phyloP scores from a whole-genome alignment of 1,140 invertebrate genomes.

The Bicyclus anynana region DNA sequence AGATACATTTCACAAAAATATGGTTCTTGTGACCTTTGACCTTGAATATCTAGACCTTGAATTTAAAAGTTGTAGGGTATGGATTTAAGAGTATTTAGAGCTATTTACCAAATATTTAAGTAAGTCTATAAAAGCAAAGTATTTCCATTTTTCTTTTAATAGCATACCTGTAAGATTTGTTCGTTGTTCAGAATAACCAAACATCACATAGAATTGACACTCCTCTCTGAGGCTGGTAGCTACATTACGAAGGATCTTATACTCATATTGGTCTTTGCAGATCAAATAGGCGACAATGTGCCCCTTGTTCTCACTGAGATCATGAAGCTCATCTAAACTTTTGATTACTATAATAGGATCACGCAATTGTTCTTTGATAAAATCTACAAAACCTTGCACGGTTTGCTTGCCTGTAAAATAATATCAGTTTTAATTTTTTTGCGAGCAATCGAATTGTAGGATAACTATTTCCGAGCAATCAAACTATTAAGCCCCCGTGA shows the following conservation, averaged over 20 bases:
- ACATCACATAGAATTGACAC: constrained; percentile 95
- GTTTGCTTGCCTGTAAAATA: constrained; percentile 75
- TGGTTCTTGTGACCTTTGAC: no score
- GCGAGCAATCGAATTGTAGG: neutral
- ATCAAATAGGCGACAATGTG: constrained; percentile 97
- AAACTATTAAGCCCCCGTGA: no score
- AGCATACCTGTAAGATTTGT: constrained; percentile 88
- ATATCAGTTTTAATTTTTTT: neutral
- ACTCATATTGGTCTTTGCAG: constrained; percentile 87
- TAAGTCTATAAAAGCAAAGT: no score
- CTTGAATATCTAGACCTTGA: no score
- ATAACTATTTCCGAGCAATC: no score
- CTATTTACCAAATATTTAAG: no score
- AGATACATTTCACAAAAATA: no score
- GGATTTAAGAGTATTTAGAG: no score
- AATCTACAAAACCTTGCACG: constrained; percentile 90
- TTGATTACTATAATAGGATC: constrained; percentile 92
- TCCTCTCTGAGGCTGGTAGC: constrained; percentile 96
- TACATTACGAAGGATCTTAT: constrained; percentile 88
- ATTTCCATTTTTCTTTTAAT: neutral
- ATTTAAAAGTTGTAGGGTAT: no score
- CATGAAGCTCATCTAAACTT: constrained; percentile 85
- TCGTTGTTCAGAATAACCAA: constrained; percentile 89
- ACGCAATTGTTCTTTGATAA: constrained; percentile 94
- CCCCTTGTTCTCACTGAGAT: constrained; percentile 92